Conservation (phyloP, 2,888 invertebrate genomes). For the Lasioglossum vierecki region DNA sequence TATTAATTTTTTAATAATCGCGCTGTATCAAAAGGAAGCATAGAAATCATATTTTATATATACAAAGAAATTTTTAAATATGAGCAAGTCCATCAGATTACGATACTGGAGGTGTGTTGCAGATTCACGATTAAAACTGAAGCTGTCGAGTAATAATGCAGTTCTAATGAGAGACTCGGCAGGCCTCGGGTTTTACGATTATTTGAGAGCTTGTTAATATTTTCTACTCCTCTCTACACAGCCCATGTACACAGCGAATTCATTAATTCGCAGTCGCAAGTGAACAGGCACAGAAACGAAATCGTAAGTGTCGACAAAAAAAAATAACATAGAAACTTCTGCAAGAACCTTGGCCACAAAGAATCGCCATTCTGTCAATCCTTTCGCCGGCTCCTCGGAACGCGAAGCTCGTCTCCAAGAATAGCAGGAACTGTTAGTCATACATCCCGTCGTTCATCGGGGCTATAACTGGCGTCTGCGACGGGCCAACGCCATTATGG, state of each 20-base stretch:
- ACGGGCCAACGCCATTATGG: slow-evolving; percentile 76
- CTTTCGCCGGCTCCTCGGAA: slow-evolving; percentile 51
- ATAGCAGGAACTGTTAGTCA: slow-evolving; percentile 81
- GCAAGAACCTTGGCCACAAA: not conserved
- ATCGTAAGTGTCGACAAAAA: too few species aligned
- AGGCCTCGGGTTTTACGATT: too few species aligned
- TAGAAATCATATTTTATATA: not conserved
- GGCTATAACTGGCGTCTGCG: slow-evolving; percentile 79
- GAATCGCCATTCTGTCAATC: not conserved
- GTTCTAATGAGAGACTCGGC: too few species aligned
- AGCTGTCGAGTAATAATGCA: not conserved
- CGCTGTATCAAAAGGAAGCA: not conserved
- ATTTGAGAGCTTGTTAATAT: too few species aligned
- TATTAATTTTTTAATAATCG: not conserved
- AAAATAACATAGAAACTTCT: not conserved
- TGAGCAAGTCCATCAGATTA: not conserved
- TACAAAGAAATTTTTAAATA: too few species aligned
- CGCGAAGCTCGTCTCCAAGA: slow-evolving; percentile 77
- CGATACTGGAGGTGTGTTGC: not conserved
- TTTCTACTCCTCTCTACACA: too few species aligned
- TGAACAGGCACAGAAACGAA: too few species aligned
- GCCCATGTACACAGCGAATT: too few species aligned
- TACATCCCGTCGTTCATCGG: slow-evolving; percentile 81
- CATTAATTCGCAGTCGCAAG: not conserved
- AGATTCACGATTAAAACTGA: not conserved